Percentiles rank a stretch among this genome's conserved stretches.
These are phyloP conservation scores for Oxytorus armatus DNA, from an alignment of 2,888 invertebrate species.

Conservation along the genomic window DNA sequence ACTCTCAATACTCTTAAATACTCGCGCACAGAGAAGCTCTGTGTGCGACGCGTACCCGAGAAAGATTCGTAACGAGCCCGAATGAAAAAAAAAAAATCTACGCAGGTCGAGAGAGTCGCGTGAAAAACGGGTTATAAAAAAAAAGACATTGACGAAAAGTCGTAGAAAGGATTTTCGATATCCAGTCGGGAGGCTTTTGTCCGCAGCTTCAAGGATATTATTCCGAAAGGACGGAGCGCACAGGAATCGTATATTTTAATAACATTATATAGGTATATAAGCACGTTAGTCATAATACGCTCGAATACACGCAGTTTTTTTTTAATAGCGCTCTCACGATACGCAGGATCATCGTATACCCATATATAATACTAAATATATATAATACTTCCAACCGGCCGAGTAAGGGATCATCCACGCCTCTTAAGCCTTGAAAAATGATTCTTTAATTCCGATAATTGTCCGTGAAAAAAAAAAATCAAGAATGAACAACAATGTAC, in stretches of 20 bases:
- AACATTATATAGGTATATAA: background rate
- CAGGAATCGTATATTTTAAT: conserved; percentile 53
- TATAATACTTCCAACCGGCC: no score
- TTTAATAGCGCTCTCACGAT: conserved; percentile 56
- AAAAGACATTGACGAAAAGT: conserved; percentile 47
- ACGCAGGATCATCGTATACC: conserved; percentile 57
- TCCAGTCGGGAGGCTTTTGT: conserved; percentile 65
- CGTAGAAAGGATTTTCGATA: conserved; percentile 52
- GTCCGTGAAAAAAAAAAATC: conserved; percentile 51
- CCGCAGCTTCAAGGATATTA: conserved; percentile 61
- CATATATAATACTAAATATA: no score
- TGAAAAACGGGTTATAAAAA: conserved; percentile 41
- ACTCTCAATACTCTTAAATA: background rate
- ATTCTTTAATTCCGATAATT: conserved; percentile 66
- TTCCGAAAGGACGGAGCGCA: conserved; percentile 46
- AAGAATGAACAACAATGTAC: conserved; percentile 52
- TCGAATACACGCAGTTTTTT: conserved; percentile 19
- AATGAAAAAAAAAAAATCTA: conserved; percentile 12
- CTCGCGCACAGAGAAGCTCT: conserved; percentile 55
- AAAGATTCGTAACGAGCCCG: conserved; percentile 48
- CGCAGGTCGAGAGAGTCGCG: conserved; percentile 31
- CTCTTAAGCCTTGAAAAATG: conserved; percentile 67
- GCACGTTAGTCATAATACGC: conserved; percentile 42
- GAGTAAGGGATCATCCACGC: conserved; percentile 44
- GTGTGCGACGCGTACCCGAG: conserved; percentile 17